A percentile compares a stretch with the other conserved stretches of the same genome.
These are phyloP conservation scores for Eolophus roseicapilla DNA, from an alignment of 2,113 vertebrate genomes.

Conservation along the genomic window DNA sequence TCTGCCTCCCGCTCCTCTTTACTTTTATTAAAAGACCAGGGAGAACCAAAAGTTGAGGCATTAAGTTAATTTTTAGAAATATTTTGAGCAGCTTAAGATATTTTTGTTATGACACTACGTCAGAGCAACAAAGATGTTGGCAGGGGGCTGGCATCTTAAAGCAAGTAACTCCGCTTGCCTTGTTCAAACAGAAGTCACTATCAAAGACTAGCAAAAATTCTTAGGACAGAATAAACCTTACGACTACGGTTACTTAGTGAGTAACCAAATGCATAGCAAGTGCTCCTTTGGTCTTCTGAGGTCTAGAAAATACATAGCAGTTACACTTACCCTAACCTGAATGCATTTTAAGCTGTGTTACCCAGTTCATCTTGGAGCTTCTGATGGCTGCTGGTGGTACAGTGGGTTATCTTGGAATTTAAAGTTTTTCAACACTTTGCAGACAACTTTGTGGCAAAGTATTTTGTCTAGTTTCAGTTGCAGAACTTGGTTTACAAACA, in stretches of 20 bases:
- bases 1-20: constrained; percentile 38
- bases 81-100: constrained; percentile 58
- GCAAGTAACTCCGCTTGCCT: not conserved
- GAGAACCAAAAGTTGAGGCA: constrained; percentile 46
- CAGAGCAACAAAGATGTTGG: not conserved
- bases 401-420: not conserved
- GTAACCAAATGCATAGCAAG: not conserved
- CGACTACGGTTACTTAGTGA: not conserved
- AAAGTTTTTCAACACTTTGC: not conserved
- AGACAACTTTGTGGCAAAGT: not conserved
- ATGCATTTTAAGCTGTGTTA: not conserved
- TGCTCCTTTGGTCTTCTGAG: not conserved
- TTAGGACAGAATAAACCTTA: not conserved
- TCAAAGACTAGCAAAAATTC: not conserved
- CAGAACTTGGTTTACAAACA: not conserved
- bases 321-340: not conserved
- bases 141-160: accelerated
- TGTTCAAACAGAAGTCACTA: not conserved
- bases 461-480: not conserved
- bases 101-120: not conserved
- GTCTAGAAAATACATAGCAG: not conserved
- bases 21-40: constrained; percentile 61
- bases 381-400: not conserved
- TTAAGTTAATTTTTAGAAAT: constrained; percentile 64
- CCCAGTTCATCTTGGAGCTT: not conserved